Base-by-base conservation (phyloP, 2,113 vertebrate genomes). In the Anhinga rufa region DNA sequence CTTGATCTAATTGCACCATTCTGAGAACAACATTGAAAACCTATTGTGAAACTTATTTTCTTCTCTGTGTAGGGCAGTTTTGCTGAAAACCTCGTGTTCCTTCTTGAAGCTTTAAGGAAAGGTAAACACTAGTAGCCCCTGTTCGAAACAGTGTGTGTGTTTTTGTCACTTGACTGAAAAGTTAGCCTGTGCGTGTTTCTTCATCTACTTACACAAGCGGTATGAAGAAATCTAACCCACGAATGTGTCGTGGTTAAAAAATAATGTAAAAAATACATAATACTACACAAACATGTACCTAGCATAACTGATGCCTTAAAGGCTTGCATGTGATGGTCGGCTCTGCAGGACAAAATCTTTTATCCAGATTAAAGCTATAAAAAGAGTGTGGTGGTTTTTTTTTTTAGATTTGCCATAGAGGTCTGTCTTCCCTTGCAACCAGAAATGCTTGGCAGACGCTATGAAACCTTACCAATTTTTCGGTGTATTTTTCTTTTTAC, bases 41-140 rank as follows among this genome's bases (percentile, higher is more conserved):
- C 10, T 18, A 0, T 34, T 32, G 49, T 92, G 18, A 86, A 78
- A 60, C 31, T 90, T 69, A 16, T 90, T 7, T 78, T 84, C 29
- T 93, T 42, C 38, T 57, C 82, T 62, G 5, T 92, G 64, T 69
- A 99, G 99, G 99, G 99, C 66, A 99, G 99, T 70, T 99, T 99
- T 98, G 99, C 99, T 51, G 99, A 99, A 97, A 99, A 99, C 78
- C 98, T 99, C 80, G 95, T 96, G 2, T 99, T 99, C 96, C 98
- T 99, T 32, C 97, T 99, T 52, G 99, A 99, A 95, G 99, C 99
- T 7, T 97, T 99, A 71, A 99, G 98, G 97, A 99, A 97, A 98
- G 99, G 99, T 99, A 86, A 96, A 54, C 71, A 14, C 69, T 62
- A 2, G 40, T 18, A 52, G 9, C 13, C 34, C 26, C 34, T 52